phyloP scores from a whole-genome alignment of 2,113 vertebrate genomes.

The Clinocottus analis region DNA sequence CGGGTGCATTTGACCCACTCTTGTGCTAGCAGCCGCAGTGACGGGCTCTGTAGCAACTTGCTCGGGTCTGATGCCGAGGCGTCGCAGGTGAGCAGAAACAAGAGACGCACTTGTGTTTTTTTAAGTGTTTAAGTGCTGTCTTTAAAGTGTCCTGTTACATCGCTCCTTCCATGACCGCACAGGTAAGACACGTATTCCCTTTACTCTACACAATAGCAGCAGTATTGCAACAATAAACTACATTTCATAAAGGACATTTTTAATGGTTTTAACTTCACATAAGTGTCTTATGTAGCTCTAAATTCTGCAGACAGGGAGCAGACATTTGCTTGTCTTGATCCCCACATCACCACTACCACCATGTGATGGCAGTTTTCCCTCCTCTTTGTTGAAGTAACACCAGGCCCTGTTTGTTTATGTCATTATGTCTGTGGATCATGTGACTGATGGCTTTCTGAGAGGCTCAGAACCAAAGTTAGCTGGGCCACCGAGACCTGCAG shows the following conservation, averaged over 20 bases:
- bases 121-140: constrained; percentile 79
- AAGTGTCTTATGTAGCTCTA: neutral
- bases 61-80: constrained; percentile 47
- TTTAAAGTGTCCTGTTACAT: constrained; percentile 76
- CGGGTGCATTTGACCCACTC: constrained; percentile 14
- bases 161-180: constrained; percentile 57
- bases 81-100: constrained; percentile 75
- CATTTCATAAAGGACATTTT: neutral
- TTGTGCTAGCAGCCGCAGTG: neutral
- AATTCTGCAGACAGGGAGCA: neutral
- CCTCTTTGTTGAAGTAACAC: constrained; percentile 37
- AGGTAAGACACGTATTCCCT: constrained; percentile 53
- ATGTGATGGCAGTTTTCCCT: constrained; percentile 32
- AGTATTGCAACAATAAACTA: neutral
- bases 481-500: constrained; percentile 38
- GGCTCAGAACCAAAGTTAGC: constrained; percentile 10
- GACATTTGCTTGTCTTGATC: constrained; percentile 10
- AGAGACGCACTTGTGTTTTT: constrained; percentile 63
- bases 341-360: neutral
- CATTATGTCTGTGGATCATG: constrained; percentile 44
- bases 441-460: constrained; percentile 61
- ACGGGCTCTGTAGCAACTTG: constrained; percentile 72
- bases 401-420: constrained; percentile 61
- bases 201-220: neutral
- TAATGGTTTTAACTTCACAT: neutral